Base-by-base conservation (phyloP, 2,797 vertebrate species). In the Lates japonicus region DNA sequence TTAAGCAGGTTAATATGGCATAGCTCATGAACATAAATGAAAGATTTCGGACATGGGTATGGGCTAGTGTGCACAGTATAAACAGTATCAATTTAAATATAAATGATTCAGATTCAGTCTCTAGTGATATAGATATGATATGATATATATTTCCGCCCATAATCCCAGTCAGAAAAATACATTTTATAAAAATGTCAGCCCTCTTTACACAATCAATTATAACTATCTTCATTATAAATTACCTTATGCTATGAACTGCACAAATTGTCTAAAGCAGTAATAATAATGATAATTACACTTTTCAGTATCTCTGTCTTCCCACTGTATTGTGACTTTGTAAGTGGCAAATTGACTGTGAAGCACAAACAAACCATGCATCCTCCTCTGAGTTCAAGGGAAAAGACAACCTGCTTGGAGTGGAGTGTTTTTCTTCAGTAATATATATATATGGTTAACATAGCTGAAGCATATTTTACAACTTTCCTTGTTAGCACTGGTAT, bases 231-330 rank as follows among this genome's bases (percentile, higher is more conserved):
- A 77, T 82, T 70, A 74, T 11, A 35, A 73, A 71, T 71, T 41
- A 74, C 49, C 57, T 80, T 74, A 46, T 83, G 74, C 54, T 71
- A 37, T 49, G 61, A 60, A 61, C 54, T 52, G 25, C 42, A 44
- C 65, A 81, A 60, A 83, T 68, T 60, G 16, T 77, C 58, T 49
- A 48, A 60, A 74, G 74, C 16, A 60, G 67, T 70, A 67, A 85
- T 84, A 69, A 81, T 57, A 72, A 77, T n/a, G n/a, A n/a, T 82
- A 77, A 90, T 84, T 84, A 76, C 39, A 70, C 70, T 74, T 61
- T 72, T 71, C 51, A 69, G 46, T 48, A 9, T 66, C 41, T 60
- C n/a, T 46, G 41, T 46, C 49, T 71, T 61, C 52, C 49, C 14
- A 63, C 55, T 62, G 25, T 73, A 37, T 76, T 77, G 54, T 65